Base-by-base conservation (phyloP, 2,888 invertebrate genomes). In the Epiblema foenella region DNA sequence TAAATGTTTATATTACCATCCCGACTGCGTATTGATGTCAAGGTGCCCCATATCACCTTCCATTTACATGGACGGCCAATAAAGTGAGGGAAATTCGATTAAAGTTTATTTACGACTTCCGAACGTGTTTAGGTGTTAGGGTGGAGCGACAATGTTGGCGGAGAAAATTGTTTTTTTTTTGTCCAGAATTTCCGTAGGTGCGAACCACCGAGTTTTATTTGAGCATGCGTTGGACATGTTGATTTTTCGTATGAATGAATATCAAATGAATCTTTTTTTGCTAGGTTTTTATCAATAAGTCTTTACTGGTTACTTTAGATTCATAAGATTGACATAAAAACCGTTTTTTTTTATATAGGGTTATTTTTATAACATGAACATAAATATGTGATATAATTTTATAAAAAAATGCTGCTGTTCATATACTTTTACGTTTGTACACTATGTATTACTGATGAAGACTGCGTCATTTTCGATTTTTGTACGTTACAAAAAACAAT, bases 31-130 rank as follows among this genome's bases (percentile, higher is more conserved):
- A 64, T 64, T 64, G 52, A 64, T 39, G 64, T 64, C 37, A 54
- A 64, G 64, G 64, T 64, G 52, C 64, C 64, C 64, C 64, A 71
- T 24, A 67, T 71, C 66, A 62, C 70, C 62, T 49, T 49, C 67
- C 60, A 71, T 71, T 71, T 67, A 60, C 67, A 71, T 71, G 42
- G 71, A 39, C 49, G 49, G 66, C 71, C 71, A 71, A 71, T 71
- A 71, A 71, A 71, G 71, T 62, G 62, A 60, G 66, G 54, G 46
- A 46, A 57, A 71, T 71, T 71, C 71, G 67, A 71, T 71, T 71
- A 62, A 71, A 71, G 62, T 67, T 71, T 67, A 71, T 71, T 71
- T 71, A 71, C 67, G 71, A 71, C 52, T 60, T 56, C 29, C 56
- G 59, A 60, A 67, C 67, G 71, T 71, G 71, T 71, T 71, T 60